Evolutionary conservation across 1,140 invertebrate genomes (phyloP), one percentile per base, ranked within the genome.

Genomic region (Cepaea nemoralis): DNA sequence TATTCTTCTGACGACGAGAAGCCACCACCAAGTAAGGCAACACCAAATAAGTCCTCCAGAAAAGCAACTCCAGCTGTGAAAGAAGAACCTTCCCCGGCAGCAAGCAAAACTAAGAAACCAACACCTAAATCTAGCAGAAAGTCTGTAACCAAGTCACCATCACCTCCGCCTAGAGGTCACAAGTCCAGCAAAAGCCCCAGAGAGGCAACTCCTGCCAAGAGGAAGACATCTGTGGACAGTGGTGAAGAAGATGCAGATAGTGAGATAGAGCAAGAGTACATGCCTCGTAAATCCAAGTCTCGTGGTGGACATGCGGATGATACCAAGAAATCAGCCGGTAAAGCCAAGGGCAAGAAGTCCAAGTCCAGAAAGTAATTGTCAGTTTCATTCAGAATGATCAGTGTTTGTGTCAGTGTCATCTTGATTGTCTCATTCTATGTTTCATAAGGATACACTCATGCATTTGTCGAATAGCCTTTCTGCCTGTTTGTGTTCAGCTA

Each of bases 251-350:
- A 74, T 45, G 78, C n/a, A 1, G 69, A 73, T 10, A 80, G 31
- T 22, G 73, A 48, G 6, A 40, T 40, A 22, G 63, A 66, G 35
- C 55, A 31, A 2, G 74, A 67, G 35, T 75, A 75, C 63, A 76
- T 59, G 14, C 80, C 80, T 31, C 35, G 74, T 2, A 82, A 82
- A 35, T 80, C 78, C 2, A 55, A 48, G 33, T 80, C 78, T 22
- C 39, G 78, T 2, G 78, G 78, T 27, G 42, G 33, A 19, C 27
- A 1, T 16, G 42, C 12, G 5, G 45, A 3, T 6, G 69, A 70
- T 3, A 6, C 1, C 16, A 14, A 24, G 37, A 42, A 40, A n/a
- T 10, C 8, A 33, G 63, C 63, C 6, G 63, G 27, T 12, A 48
- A 48, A 31, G 33, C 10, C n/a, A 63, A 63, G 33, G 59, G 59